Percentiles rank a stretch among this genome's conserved stretches.
These are phyloP conservation scores for Dendroctonus valens DNA, from an alignment of 1,140 invertebrate species.

Conservation along the genomic window DNA sequence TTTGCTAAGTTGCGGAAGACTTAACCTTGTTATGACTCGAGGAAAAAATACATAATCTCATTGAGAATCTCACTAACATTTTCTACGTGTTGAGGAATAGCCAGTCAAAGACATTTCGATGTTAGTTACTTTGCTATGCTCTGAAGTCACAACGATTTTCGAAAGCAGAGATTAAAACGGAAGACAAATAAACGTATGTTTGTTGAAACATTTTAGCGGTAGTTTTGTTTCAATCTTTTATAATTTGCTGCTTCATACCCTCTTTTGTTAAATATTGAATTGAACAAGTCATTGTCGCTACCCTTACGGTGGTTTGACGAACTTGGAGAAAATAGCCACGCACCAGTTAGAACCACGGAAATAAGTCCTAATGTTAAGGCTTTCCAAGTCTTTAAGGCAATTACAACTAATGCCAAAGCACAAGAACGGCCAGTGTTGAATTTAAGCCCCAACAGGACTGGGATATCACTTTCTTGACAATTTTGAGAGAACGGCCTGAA, in stretches of 20 bases:
- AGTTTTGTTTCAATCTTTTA: neutral
- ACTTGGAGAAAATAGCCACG: conserved; percentile 77
- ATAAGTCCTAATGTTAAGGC: conserved; percentile 82
- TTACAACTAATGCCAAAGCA: conserved; percentile 74
- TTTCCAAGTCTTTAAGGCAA: conserved; percentile 85
- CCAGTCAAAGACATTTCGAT: too few relatives aligned
- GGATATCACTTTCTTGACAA: conserved; percentile 80
- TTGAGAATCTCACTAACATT: too few relatives aligned
- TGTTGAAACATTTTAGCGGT: conserved; percentile 10
- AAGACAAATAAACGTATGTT: too few relatives aligned
- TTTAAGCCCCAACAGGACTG: conserved; percentile 81
- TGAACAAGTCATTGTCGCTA: conserved; percentile 10
- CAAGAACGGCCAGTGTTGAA: conserved; percentile 79
- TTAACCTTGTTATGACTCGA: too few relatives aligned
- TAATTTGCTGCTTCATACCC: too few relatives aligned
- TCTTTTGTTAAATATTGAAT: too few relatives aligned
- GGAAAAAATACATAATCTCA: too few relatives aligned
- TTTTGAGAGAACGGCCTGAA: conserved; percentile 56
- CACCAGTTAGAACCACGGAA: conserved; percentile 75
- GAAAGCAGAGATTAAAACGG: too few relatives aligned
- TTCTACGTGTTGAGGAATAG: too few relatives aligned
- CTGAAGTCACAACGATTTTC: too few relatives aligned
- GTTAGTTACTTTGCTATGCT: too few relatives aligned
- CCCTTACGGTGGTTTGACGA: conserved; percentile 72
- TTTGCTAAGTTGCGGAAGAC: too few relatives aligned